Evolutionary conservation across 2,797 vertebrate genomes (phyloP).

Genomic region (Oceanodroma leucorhoa): DNA sequence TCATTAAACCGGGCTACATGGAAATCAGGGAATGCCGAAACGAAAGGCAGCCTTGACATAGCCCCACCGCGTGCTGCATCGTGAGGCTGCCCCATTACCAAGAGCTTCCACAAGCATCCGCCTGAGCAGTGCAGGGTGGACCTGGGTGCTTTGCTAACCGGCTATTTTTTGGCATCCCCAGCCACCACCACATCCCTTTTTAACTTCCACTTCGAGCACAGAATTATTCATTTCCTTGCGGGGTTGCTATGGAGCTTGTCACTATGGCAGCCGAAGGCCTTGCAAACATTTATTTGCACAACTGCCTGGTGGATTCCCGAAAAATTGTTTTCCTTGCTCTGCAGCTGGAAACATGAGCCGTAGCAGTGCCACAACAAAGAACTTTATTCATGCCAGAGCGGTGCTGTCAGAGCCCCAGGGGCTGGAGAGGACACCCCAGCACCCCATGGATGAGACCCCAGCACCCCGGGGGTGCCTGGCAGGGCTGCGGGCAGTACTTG

Average conservation of each 20-base stretch:
- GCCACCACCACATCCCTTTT: background rate
- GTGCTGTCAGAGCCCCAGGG: background rate
- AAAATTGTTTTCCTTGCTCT: slow-evolving; percentile 13
- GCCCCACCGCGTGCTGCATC: accelerated
- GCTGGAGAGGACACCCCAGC: background rate
- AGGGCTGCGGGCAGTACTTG: background rate
- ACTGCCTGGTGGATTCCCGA: background rate
- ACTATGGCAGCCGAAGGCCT: slow-evolving; percentile 33
- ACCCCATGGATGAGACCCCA: accelerated
- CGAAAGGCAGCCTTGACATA: background rate
- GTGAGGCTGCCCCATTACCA: accelerated
- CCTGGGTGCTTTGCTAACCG: background rate
- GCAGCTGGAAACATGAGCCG: background rate
- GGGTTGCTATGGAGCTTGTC: slow-evolving; percentile 50
- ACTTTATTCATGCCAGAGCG: background rate
- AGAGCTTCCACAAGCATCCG: background rate
- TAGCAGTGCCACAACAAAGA: background rate
- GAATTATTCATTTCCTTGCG: slow-evolving; percentile 49
- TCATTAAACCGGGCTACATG: accelerated
- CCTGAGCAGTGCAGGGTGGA: background rate
- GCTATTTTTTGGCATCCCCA: background rate
- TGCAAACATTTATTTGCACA: slow-evolving; percentile 35
- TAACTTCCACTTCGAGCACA: background rate
- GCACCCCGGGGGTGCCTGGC: background rate
- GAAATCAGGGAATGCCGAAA: background rate